Evolutionary conservation across 2,888 invertebrate genomes (phyloP).

Genomic region (Coenonympha glycerion): DNA sequence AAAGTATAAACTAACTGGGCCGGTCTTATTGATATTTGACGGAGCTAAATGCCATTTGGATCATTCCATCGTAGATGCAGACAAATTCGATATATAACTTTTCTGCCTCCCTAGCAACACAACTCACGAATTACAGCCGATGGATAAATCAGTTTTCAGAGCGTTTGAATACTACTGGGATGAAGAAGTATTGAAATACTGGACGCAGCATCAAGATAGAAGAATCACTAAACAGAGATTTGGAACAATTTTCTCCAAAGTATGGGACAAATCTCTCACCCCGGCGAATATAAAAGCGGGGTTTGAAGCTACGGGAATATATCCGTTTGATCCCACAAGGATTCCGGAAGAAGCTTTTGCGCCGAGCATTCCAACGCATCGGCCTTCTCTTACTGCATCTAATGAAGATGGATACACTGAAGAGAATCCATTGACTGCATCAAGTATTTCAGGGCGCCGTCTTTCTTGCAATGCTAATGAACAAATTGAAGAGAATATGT

Average conservation of each 20-base stretch:
- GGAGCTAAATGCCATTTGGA: neutral
- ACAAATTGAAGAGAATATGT: too few relatives aligned
- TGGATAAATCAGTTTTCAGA: constrained; percentile 40
- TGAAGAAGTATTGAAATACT: constrained; percentile 36
- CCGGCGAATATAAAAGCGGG: constrained; percentile 16
- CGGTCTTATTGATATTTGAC: neutral
- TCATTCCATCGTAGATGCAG: neutral
- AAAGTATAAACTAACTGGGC: neutral
- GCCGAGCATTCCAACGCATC: neutral
- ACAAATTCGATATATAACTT: neutral
- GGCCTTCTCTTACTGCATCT: neutral
- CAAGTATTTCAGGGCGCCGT: too few relatives aligned
- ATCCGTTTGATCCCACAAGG: neutral
- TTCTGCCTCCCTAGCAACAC: neutral
- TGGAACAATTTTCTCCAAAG: neutral
- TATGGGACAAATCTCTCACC: constrained; percentile 9
- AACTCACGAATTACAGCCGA: constrained; percentile 36
- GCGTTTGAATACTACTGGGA: constrained; percentile 41
- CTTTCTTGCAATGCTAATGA: too few relatives aligned
- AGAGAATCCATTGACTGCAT: too few relatives aligned
- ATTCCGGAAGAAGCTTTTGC: neutral
- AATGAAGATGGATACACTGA: neutral
- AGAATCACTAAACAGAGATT: neutral
- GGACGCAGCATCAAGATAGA: constrained; percentile 29
- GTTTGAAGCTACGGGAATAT: neutral